Conservation (phyloP, 2,888 invertebrate species). For the Noctua comes region DNA sequence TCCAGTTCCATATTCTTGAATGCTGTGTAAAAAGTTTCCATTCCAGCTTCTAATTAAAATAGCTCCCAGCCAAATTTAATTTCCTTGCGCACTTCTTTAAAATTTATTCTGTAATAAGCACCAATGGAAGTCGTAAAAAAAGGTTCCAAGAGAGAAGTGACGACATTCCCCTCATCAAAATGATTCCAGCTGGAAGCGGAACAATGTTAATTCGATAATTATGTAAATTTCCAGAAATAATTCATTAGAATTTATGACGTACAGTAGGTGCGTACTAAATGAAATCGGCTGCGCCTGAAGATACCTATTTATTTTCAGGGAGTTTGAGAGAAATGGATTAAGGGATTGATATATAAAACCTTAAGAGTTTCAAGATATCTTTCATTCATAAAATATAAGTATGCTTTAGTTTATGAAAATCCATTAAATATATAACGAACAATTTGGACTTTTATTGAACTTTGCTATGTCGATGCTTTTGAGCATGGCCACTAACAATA, state of each 20-base stretch:
- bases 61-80: slow-evolving; percentile 69
- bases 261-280: slow-evolving; percentile 57
- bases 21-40: slow-evolving; percentile 67
- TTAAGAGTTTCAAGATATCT: background rate
- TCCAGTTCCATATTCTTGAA: slow-evolving; percentile 51
- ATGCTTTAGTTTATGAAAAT: background rate
- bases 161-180: slow-evolving; percentile 76
- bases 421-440: no score
- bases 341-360: background rate
- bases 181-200: slow-evolving; percentile 77
- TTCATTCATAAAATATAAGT: background rate
- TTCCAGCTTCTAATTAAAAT: slow-evolving; percentile 72
- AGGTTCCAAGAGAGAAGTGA: slow-evolving; percentile 73
- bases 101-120: slow-evolving; percentile 76
- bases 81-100: slow-evolving; percentile 72
- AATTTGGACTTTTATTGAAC: background rate
- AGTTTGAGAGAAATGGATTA: slow-evolving; percentile 12
- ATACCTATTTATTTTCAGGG: slow-evolving; percentile 26
- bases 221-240: slow-evolving; percentile 77
- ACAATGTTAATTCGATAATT: slow-evolving; percentile 82
- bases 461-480: background rate
- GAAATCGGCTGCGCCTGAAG: slow-evolving; percentile 34
- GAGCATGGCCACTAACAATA: background rate
- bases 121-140: slow-evolving; percentile 74
- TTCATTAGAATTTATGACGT: slow-evolving; percentile 75